Conservation (phyloP, 2,888 invertebrate species). For the Melinaea menophilus region DNA sequence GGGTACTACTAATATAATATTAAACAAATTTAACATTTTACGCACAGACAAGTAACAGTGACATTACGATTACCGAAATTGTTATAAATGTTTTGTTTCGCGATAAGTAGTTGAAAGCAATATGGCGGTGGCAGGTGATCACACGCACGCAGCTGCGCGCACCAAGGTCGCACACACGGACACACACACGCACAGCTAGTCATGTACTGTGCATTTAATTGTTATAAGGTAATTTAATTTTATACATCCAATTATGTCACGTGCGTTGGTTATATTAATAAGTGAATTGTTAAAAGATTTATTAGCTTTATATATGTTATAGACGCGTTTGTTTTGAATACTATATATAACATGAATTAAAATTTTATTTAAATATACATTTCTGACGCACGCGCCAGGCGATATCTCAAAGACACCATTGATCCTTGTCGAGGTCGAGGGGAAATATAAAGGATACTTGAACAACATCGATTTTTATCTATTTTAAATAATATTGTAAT, state of each 20-base stretch:
- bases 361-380: neutral
- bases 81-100: constrained; percentile 38
- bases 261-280: constrained; percentile 25
- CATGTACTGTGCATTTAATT: constrained; percentile 43
- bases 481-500: too few species aligned
- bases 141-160: constrained; percentile 59
- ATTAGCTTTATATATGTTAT: too few species aligned
- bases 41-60: constrained; percentile 14
- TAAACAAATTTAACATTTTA: neutral
- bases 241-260: constrained; percentile 33
- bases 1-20: neutral
- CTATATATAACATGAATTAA: neutral
- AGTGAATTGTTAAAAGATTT: constrained; percentile 15
- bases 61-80: constrained; percentile 27
- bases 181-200: constrained; percentile 55
- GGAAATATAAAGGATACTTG: constrained; percentile 21
- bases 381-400: constrained; percentile 48
- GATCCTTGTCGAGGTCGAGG: constrained; percentile 34
- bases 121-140: constrained; percentile 69
- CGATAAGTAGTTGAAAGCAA: constrained; percentile 58
- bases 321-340: constrained; percentile 19
- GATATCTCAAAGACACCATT: constrained; percentile 43
- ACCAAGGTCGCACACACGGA: constrained; percentile 65
- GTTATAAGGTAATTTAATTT: constrained; percentile 32
- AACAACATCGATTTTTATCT: too few species aligned